These are phyloP conservation scores for Philotrypesis tridentata DNA, from an alignment of 1,140 invertebrate species.

Conservation along the genomic window DNA sequence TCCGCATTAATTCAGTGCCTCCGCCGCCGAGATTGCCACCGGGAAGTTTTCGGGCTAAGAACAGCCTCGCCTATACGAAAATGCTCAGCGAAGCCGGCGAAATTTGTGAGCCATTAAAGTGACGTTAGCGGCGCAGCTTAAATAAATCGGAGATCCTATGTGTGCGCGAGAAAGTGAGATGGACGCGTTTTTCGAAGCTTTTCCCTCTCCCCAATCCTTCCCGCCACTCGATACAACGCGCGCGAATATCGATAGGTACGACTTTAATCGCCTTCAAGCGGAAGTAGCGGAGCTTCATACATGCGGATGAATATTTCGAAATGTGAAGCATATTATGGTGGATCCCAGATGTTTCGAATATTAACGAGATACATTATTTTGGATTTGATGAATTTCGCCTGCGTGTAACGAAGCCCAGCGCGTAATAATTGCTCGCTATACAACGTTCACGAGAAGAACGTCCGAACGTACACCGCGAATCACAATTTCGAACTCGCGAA, in stretches of 20 bases:
- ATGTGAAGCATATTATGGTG: too few relatives aligned
- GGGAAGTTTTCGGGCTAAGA: conserved; percentile 9
- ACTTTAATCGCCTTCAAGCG: not conserved
- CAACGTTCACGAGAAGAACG: too few relatives aligned
- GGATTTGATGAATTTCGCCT: too few relatives aligned
- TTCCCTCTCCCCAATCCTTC: too few relatives aligned
- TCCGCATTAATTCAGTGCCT: conserved; percentile 45
- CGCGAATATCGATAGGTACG: too few relatives aligned
- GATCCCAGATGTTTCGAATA: too few relatives aligned
- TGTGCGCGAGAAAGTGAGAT: not conserved
- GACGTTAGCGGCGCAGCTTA: conserved; percentile 51
- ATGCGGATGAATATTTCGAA: too few relatives aligned
- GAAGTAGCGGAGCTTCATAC: not conserved
- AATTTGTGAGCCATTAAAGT: conserved; percentile 60
- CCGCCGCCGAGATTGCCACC: not conserved
- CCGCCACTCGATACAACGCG: not conserved
- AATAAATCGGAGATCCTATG: not conserved
- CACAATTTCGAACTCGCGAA: too few relatives aligned
- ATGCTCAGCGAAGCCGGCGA: conserved; percentile 32
- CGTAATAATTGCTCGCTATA: too few relatives aligned
- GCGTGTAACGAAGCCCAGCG: too few relatives aligned
- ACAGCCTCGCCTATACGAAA: not conserved
- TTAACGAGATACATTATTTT: too few relatives aligned
- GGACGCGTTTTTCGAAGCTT: not conserved
- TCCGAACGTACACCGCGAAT: too few relatives aligned